Conservation (phyloP, 2,797 vertebrate genomes). For the Pelodytes ibericus region DNA sequence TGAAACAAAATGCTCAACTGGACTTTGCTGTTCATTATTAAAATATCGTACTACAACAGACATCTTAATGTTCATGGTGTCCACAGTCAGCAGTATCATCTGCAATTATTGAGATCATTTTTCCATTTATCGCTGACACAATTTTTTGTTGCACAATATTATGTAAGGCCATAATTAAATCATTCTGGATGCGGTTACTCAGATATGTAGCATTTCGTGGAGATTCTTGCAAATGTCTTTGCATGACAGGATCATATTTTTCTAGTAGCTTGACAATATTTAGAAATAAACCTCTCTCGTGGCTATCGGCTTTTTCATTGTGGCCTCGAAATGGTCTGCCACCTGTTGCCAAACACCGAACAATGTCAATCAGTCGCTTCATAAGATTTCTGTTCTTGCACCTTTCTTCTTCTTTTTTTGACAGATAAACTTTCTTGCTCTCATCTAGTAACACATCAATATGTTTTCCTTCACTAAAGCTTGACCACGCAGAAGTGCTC, state of each 20-base stretch:
- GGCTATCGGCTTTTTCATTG: background rate
- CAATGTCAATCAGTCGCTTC: conserved; percentile 7
- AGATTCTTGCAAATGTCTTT: too few species aligned
- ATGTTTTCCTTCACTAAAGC: too few species aligned
- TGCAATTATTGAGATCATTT: conserved; percentile 14
- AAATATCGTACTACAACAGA: background rate
- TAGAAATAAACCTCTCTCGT: background rate
- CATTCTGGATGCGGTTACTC: conserved; percentile 12
- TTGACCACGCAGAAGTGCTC: too few species aligned
- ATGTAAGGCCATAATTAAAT: too few species aligned
- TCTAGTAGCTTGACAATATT: background rate
- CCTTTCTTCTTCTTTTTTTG: conserved; percentile 9
- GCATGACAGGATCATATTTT: background rate
- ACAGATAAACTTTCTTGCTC: background rate
- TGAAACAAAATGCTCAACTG: background rate
- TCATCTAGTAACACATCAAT: background rate
- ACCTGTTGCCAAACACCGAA: too few species aligned
- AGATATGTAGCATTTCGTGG: background rate
- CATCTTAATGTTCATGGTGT: too few species aligned
- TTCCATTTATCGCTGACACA: conserved; percentile 14
- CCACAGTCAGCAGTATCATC: too few species aligned
- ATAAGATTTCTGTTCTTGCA: too few species aligned
- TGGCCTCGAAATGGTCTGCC: too few species aligned
- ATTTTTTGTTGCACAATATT: too few species aligned
- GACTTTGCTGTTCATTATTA: conserved; percentile 23